Evolutionary conservation across 2,113 vertebrate species (phyloP).

Genomic region (Siniperca knerii): DNA sequence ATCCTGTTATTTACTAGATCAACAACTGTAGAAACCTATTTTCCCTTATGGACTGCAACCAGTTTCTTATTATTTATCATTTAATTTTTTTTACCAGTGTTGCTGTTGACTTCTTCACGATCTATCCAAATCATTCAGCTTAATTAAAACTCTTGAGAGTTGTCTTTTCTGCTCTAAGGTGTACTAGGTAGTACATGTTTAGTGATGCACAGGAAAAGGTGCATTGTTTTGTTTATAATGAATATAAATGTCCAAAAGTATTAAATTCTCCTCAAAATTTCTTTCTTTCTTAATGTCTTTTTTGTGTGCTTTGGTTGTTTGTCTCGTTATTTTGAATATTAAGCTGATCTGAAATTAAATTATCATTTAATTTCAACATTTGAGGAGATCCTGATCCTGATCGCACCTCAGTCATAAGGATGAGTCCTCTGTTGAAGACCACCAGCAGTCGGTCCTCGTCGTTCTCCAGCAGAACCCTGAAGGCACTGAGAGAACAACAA

Average conservation of each 20-base stretch:
- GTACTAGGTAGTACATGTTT: no score
- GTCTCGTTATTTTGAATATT: background rate
- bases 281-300: background rate
- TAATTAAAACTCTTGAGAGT: no score
- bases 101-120: no score
- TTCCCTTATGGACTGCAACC: background rate
- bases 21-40: background rate
- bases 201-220: no score
- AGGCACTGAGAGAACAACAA: constrained; percentile 88
- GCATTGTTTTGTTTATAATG: no score
- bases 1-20: background rate
- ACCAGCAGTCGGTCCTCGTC: constrained; percentile 98
- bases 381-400: background rate
- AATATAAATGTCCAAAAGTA: no score
- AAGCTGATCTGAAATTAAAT: background rate
- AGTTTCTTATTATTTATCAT: background rate
- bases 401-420: constrained; percentile 97
- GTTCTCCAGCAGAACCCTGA: constrained; percentile 97
- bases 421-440: constrained; percentile 97
- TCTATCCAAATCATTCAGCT: no score
- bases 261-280: no score
- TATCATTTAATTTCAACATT: background rate
- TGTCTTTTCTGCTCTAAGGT: no score
- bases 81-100: no score
- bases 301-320: background rate